phyloP scores from a whole-genome alignment of 2,888 invertebrate genomes.

The Doris montereyensis region DNA sequence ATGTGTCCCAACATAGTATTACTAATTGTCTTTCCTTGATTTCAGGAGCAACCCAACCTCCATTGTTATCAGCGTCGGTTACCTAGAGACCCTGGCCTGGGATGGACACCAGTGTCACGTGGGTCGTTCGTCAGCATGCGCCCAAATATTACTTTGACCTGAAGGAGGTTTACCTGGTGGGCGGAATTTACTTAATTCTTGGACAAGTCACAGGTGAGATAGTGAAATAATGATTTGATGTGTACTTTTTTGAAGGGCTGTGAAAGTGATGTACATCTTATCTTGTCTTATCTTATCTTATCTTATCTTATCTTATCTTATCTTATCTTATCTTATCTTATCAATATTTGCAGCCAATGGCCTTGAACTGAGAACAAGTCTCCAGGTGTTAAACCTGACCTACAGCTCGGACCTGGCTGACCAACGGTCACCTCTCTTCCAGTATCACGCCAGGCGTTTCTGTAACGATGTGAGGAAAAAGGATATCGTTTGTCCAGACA shows the following conservation, averaged over 20 bases:
- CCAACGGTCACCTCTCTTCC: constrained; percentile 35
- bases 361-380: constrained; percentile 38
- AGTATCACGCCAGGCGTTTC: constrained; percentile 41
- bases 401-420: constrained; percentile 43
- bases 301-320: too few species aligned
- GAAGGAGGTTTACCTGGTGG: constrained; percentile 36
- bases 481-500: too few species aligned
- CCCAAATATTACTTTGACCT: neutral
- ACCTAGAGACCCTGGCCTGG: constrained; percentile 32
- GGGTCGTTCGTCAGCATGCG: constrained; percentile 22
- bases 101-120: constrained; percentile 32
- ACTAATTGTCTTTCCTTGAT: neutral
- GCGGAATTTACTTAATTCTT: constrained; percentile 28
- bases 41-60: constrained; percentile 31
- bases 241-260: too few species aligned
- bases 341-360: constrained; percentile 41
- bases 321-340: too few species aligned
- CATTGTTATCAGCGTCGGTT: constrained; percentile 34
- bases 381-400: constrained; percentile 46
- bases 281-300: too few species aligned
- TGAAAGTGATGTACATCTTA: too few species aligned
- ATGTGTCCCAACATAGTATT: too few species aligned
- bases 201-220: constrained; percentile 28
- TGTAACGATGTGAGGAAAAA: constrained; percentile 46
- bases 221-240: too few species aligned